Evolutionary conservation across 2,888 invertebrate species (phyloP), one percentile per base, ranked within the genome.

Genomic region (Smittia sp.): DNA sequence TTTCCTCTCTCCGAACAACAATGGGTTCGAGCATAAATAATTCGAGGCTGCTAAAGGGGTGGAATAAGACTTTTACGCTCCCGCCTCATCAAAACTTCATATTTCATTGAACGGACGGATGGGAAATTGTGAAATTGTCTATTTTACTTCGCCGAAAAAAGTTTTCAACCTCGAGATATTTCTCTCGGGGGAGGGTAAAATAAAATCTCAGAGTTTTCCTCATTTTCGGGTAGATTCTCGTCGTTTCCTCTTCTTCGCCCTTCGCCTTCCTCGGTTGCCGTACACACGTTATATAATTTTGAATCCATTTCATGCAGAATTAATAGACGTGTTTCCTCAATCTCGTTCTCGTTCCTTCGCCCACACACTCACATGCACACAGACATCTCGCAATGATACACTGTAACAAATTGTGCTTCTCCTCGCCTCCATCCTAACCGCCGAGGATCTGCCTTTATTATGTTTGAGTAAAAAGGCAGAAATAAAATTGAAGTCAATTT

Each of bases 401-500:
- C 38, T 72, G 72, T 72, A 72, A 72, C 72, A 72, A 72, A 72
- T 72, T 72, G 72, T 58, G 15, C 62, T 72, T 39, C 38, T 38
- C 62, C 58, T 22, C 22, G 6, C 22, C 58, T 7, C 46, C 15
- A 41, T 52, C 20, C 15, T 72, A 72, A 72, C 72, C 72, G 72
- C n/a, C n/a, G n/a, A n/a, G n/a, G n/a, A n/a, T n/a, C n/a, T n/a
- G n/a, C 72, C 72, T 62, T 72, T 54, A 72, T 72, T 54, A 62
- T 72, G 72, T 72, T 72, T 72, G 62, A 25, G 32, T 24, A 72
- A 72, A 72, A 72, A 72, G 58, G 62, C 39, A 27, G 72, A 62
- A 72, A 72, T 72, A 72, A 72, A 72, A 72, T 62, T 54, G 72
- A 72, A 72, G 72, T 72, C 72, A 72, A 72, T 72, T 72, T 72